Conservation (phyloP, 1,140 invertebrate species). For the Muscidifurax raptorellus region DNA sequence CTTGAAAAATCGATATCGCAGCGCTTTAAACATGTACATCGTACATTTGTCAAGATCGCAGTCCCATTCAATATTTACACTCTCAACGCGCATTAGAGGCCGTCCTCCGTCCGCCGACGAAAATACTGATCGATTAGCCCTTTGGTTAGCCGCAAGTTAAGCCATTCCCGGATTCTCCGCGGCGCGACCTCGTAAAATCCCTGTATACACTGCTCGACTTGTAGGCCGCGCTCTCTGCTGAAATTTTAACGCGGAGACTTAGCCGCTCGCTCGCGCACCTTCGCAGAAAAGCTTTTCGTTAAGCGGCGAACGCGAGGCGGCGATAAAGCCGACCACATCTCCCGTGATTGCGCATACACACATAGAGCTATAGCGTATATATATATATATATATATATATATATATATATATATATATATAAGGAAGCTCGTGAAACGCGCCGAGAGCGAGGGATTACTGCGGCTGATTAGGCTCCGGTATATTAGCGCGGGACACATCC, state of each 20-base stretch:
- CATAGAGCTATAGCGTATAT: too few relatives aligned
- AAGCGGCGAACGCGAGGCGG: background rate
- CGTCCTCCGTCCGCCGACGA: too few relatives aligned
- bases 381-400: too few relatives aligned
- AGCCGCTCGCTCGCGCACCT: background rate
- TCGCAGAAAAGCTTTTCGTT: background rate
- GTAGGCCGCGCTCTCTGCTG: background rate
- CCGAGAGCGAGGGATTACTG: conserved; percentile 33
- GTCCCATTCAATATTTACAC: too few relatives aligned
- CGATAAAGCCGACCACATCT: conserved; percentile 14
- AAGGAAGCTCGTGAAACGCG: conserved; percentile 12
- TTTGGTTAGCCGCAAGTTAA: background rate
- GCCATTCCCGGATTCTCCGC: too few relatives aligned
- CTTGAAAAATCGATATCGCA: too few relatives aligned
- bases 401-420: too few relatives aligned
- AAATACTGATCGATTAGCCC: background rate
- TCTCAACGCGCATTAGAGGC: too few relatives aligned
- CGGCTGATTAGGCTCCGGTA: conserved; percentile 25
- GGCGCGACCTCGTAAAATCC: background rate
- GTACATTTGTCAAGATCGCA: too few relatives aligned
- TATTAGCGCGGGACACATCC: background rate
- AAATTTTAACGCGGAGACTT: conserved; percentile 15
- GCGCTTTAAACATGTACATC: too few relatives aligned
- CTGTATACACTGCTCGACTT: too few relatives aligned
- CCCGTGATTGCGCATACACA: background rate